phyloP scores from a whole-genome alignment of 2,888 invertebrate genomes.

The Eilema depressum region DNA sequence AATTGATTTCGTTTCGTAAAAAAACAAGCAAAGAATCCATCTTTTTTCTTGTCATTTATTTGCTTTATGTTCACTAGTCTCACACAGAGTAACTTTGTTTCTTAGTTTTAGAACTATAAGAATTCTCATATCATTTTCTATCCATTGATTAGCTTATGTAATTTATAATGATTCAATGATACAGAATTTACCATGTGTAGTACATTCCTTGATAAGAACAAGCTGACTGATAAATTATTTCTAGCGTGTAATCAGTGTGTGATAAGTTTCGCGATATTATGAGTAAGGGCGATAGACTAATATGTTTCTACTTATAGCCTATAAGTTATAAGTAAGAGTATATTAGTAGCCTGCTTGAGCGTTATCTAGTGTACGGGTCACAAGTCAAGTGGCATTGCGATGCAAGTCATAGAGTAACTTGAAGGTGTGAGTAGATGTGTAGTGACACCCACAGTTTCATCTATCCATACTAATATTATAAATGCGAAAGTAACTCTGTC shows the following conservation, averaged over 20 bases:
- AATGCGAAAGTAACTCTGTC: no score
- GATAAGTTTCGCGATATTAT: background rate
- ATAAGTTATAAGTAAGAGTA: no score
- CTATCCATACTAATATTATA: no score
- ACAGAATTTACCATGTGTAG: background rate
- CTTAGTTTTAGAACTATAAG: background rate
- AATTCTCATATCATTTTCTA: background rate
- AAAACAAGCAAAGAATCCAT: background rate
- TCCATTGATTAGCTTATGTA: background rate
- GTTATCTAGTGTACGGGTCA: background rate
- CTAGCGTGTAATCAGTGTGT: background rate
- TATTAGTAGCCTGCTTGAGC: no score
- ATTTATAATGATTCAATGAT: background rate
- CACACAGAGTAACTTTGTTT: background rate
- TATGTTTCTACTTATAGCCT: no score
- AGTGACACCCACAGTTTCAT: background rate
- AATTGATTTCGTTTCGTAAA: background rate
- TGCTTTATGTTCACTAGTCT: no score
- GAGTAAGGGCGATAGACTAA: background rate
- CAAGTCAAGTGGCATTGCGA: background rate
- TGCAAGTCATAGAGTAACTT: background rate
- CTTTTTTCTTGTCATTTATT: background rate
- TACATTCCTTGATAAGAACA: conserved; percentile 7
- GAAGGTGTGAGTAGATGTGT: background rate
- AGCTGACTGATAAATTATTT: conserved; percentile 4